Evolutionary conservation across 1,140 invertebrate species (phyloP), one percentile per base, ranked within the genome.

Genomic region (Polyergus mexicanus): DNA sequence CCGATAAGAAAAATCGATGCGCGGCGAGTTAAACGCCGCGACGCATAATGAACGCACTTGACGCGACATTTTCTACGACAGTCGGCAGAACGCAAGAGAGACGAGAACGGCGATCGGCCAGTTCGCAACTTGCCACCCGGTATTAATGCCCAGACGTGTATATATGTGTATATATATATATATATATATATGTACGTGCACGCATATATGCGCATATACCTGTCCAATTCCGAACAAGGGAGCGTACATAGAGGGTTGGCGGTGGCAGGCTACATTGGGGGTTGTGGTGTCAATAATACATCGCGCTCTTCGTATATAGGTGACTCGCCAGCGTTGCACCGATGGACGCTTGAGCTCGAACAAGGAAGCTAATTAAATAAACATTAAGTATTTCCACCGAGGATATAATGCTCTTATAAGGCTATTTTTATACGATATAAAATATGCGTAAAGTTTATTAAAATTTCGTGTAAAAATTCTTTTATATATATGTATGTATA

Each of bases 231-330:
- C 86, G 86, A 93, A 89, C 92, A 89, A 91, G 92, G 88, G 89
- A 89, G 91, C 88, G 87, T 90, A 90, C 88, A 86, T 78, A 85
- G 83, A 35, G 90, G 90, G 89, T 92, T 92, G 92, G 88, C 86
- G 90, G 87, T 92, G 90, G 90, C 91, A 91, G 90, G 90, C 89
- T 92, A 92, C 92, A 93, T 92, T 91, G 92, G 90, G 92, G 92
- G 91, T 92, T 93, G 91, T 88, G 92, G 92, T 93, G 92, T 93
- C 92, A 93, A 93, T 93, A 93, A 93, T 93, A 93, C 92, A 92
- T 91, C 90, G 91, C 77, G 89, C 88, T 78, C 58, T 85, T 88
- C 84, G 92, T 93, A 93, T 93, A 92, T 92, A 93, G 91, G 92
- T 92, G 90, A 92, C 88, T 91, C 78, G 85, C 74, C 88, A 91